Evolutionary conservation across 2,888 invertebrate genomes (phyloP).

Genomic region (Anaspis maculata): DNA sequence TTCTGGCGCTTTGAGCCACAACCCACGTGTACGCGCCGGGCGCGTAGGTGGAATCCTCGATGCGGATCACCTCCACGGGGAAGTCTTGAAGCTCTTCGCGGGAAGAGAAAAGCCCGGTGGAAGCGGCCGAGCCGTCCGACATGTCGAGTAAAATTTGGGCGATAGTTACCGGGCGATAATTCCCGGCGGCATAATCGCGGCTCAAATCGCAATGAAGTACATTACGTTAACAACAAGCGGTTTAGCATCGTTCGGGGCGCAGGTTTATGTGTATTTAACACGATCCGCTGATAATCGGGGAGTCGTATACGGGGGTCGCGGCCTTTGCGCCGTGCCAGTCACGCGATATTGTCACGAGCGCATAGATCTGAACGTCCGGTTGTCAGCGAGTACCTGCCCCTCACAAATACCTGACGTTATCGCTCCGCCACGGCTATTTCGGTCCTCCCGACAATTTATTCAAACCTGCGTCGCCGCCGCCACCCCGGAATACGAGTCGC

Average conservation of each 20-base stretch:
- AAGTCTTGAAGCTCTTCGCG: too few species aligned
- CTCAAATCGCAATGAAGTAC: too few species aligned
- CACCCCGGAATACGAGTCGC: too few species aligned
- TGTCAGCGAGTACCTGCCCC: conserved; percentile 25
- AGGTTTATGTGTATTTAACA: conserved; percentile 28
- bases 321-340: conserved; percentile 23
- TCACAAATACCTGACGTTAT: conserved; percentile 15
- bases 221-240: conserved; percentile 28
- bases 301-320: conserved; percentile 27
- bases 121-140: too few species aligned
- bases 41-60: too few species aligned
- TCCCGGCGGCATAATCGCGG: too few species aligned
- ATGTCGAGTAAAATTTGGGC: too few species aligned
- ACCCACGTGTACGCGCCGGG: too few species aligned
- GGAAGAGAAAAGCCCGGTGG: too few species aligned
- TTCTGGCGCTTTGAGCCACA: too few species aligned
- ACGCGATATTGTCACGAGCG: conserved; percentile 30
- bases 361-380: conserved; percentile 30
- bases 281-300: conserved; percentile 33
- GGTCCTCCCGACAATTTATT: conserved; percentile 13
- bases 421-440: conserved; percentile 8
- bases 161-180: too few species aligned
- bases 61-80: too few species aligned
- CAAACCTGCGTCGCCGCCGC: conserved; percentile 9
- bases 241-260: conserved; percentile 22